A percentile compares a stretch with the other conserved stretches of the same genome.
phyloP scores from a whole-genome alignment of 2,797 vertebrate species.

The Gila robusta region DNA sequence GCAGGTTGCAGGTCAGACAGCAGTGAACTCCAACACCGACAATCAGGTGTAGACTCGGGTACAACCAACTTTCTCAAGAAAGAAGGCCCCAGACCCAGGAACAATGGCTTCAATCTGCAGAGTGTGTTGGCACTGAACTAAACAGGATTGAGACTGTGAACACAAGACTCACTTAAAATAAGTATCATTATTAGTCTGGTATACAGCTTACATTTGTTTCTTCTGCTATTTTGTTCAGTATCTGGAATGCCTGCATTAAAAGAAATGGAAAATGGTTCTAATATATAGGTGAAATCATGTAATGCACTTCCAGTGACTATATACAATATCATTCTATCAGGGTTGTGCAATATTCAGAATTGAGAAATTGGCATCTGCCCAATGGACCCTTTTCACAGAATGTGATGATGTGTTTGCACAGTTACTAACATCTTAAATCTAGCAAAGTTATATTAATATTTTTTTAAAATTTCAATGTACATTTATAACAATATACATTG shows the following conservation, averaged over 20 bases:
- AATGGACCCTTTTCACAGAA: neutral
- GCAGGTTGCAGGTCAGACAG: constrained; percentile 80
- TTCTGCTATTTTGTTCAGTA: constrained; percentile 80
- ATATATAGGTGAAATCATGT: neutral
- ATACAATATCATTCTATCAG: neutral
- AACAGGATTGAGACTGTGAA: constrained; percentile 50
- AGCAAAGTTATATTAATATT: no score
- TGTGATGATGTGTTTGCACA: neutral
- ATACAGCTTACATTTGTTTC: constrained; percentile 81
- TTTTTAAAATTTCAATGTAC: no score
- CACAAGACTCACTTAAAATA: neutral
- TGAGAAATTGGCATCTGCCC: neutral
- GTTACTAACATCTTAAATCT: neutral
- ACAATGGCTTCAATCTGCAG: constrained; percentile 82
- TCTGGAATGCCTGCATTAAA: constrained; percentile 81
- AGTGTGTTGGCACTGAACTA: constrained; percentile 80
- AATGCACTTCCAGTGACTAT: neutral
- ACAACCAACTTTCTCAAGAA: constrained; percentile 77
- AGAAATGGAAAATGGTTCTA: constrained; percentile 4
- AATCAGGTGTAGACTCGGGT: constrained; percentile 72
- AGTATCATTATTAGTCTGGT: neutral
- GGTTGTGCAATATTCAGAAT: neutral
- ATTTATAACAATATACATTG: no score
- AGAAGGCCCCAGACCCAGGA: constrained; percentile 81
- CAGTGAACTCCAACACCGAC: constrained; percentile 81